These are phyloP conservation scores for Hippopotamyrus pictus DNA, from an alignment of 2,797 vertebrate species.

Conservation along the genomic window DNA sequence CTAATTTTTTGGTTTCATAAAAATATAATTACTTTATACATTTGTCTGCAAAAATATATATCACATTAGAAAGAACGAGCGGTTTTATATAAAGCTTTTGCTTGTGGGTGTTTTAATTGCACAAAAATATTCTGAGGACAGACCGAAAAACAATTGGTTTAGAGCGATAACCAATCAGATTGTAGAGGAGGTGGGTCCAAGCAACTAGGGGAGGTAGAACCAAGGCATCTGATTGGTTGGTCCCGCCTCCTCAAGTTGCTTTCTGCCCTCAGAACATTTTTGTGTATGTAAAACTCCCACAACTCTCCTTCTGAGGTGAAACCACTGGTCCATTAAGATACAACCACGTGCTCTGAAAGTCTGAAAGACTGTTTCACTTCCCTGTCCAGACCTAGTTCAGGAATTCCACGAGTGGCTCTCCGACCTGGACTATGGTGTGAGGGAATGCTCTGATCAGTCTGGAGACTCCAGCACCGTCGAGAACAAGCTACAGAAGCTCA, in stretches of 20 bases:
- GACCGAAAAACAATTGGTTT: background rate
- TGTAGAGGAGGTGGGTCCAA: background rate
- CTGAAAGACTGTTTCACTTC: background rate
- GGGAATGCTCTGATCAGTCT: slow-evolving; percentile 77
- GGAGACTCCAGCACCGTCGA: slow-evolving; percentile 83
- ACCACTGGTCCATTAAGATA: background rate
- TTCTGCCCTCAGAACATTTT: background rate
- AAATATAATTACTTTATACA: background rate
- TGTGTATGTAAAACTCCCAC: background rate
- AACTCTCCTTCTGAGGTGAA: background rate
- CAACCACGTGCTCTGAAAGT: background rate
- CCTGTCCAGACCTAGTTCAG: slow-evolving; percentile 71
- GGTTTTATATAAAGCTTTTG: background rate
- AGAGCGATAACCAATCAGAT: background rate
- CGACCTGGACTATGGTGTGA: slow-evolving; percentile 71
- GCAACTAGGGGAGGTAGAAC: background rate
- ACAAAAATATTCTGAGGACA: background rate
- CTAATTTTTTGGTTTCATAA: background rate
- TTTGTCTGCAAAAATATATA: background rate
- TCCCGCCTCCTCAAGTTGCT: background rate
- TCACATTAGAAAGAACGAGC: background rate
- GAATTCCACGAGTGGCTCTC: slow-evolving; percentile 88
- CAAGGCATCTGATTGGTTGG: background rate
- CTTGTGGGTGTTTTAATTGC: background rate
- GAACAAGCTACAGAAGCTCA: slow-evolving; percentile 81